Conservation (phyloP, 1,140 invertebrate species). For the Drosophila tsacasi region DNA sequence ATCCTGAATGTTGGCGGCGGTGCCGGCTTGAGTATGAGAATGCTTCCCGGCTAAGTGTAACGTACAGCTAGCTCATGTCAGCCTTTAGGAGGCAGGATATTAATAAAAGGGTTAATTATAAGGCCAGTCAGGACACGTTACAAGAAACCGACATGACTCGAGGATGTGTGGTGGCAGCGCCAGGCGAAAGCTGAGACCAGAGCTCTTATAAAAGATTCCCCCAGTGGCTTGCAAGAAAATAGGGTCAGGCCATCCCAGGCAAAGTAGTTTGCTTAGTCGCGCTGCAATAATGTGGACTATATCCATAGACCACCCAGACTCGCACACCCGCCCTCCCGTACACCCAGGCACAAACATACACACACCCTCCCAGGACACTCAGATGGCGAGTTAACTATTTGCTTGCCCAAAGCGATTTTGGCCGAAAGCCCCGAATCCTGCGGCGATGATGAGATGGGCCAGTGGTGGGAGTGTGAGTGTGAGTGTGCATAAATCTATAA, state of each 20-base stretch:
- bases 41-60: constrained; percentile 8
- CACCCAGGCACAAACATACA: neutral
- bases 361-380: neutral
- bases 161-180: neutral
- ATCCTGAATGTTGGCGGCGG: neutral
- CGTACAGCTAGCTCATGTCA: constrained; percentile 1
- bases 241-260: constrained; percentile 34
- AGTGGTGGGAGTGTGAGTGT: constrained; percentile 4
- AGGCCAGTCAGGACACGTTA: constrained; percentile 41
- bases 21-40: neutral
- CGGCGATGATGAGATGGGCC: constrained; percentile 24
- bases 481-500: constrained; percentile 67
- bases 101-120: constrained; percentile 76
- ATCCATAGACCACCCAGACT: constrained; percentile 19
- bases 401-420: constrained; percentile 61
- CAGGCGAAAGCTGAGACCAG: neutral
- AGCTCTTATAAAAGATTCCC: constrained; percentile 30
- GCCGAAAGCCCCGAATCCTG: constrained; percentile 29
- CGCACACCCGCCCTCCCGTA: constrained; percentile 22
- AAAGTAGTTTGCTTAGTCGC: constrained; percentile 66
- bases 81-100: constrained; percentile 31
- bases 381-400: constrained; percentile 62
- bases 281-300: constrained; percentile 61
- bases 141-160: constrained; percentile 11
- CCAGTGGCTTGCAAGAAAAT: constrained; percentile 33